phyloP scores from a whole-genome alignment of 2,888 invertebrate species.

The Rhodophaea formosa region DNA sequence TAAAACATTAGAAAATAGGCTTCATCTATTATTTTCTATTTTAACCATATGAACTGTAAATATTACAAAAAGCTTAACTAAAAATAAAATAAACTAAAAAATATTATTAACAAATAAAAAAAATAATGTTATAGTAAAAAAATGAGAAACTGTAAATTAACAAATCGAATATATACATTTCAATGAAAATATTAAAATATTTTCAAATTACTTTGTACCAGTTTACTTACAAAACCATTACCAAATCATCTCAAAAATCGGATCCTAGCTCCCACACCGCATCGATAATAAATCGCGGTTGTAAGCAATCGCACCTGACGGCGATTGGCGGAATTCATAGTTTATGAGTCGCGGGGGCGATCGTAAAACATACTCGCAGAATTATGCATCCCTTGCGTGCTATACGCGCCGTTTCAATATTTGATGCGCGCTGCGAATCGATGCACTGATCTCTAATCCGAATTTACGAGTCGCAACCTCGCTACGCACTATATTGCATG shows the following conservation, averaged over 20 bases:
- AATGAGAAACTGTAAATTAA: too few relatives aligned
- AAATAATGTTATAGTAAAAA: too few relatives aligned
- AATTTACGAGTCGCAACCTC: conserved; percentile 44
- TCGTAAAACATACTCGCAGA: conserved; percentile 57
- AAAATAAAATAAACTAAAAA: too few relatives aligned
- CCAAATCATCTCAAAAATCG: neutral
- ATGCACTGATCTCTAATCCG: conserved; percentile 56
- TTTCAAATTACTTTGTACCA: too few relatives aligned
- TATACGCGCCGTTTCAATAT: conserved; percentile 59
- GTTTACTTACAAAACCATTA: too few relatives aligned
- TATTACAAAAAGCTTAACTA: too few relatives aligned
- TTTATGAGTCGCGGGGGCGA: conserved; percentile 59
- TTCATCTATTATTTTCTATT: too few relatives aligned
- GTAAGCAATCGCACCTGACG: conserved; percentile 71
- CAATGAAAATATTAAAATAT: too few relatives aligned
- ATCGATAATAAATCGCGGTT: conserved; percentile 66
- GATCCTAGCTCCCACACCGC: neutral
- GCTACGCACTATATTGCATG: neutral
- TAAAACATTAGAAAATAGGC: too few relatives aligned
- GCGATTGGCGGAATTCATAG: conserved; percentile 71
- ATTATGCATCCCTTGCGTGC: conserved; percentile 64
- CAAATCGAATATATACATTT: too few relatives aligned
- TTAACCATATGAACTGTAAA: too few relatives aligned
- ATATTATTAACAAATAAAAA: too few relatives aligned
- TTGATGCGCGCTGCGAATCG: conserved; percentile 69